Evolutionary conservation across 2,113 vertebrate species (phyloP).

Genomic region (Nestor notabilis): DNA sequence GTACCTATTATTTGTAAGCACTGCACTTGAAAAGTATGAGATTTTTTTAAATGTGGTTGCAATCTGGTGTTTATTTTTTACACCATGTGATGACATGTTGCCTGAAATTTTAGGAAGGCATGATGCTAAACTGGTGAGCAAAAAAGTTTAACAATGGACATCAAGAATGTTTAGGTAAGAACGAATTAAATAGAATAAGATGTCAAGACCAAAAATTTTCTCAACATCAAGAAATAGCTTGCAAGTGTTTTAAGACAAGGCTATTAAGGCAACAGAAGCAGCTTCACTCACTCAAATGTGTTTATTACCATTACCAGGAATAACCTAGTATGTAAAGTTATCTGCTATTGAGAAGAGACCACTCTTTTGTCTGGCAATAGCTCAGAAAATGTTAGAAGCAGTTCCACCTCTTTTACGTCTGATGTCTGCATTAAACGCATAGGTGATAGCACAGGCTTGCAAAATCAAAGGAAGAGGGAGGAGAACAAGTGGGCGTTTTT

Average conservation of each 20-base stretch:
- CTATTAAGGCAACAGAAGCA: not conserved
- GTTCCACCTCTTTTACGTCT: slow-evolving; percentile 22
- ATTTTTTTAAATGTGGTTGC: slow-evolving; percentile 26
- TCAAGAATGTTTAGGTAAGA: not conserved
- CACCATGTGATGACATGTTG: slow-evolving; percentile 37
- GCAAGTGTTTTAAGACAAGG: not conserved
- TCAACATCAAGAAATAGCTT: not conserved
- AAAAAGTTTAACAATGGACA: slow-evolving; percentile 36
- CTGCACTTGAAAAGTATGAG: not conserved
- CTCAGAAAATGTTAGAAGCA: slow-evolving; percentile 30
- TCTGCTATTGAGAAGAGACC: not conserved
- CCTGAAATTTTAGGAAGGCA: slow-evolving; percentile 48
- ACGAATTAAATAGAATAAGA: not conserved
- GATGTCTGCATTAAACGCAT: slow-evolving; percentile 61
- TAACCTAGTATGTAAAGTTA: not conserved
- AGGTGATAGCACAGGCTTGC: slow-evolving; percentile 42
- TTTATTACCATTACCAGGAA: slow-evolving; percentile 32
- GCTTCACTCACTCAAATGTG: not conserved
- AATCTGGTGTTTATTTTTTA: slow-evolving; percentile 64
- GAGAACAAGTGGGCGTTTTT: slow-evolving; percentile 49
- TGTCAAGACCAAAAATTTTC: not conserved
- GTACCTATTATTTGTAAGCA: slow-evolving; percentile 20
- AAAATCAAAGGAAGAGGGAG: slow-evolving; percentile 63
- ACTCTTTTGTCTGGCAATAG: slow-evolving; percentile 25
- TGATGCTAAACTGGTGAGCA: slow-evolving; percentile 6